Evolutionary conservation across 2,888 invertebrate genomes (phyloP), one percentile per base, ranked within the genome.

Genomic region (Metellina segmentata): DNA sequence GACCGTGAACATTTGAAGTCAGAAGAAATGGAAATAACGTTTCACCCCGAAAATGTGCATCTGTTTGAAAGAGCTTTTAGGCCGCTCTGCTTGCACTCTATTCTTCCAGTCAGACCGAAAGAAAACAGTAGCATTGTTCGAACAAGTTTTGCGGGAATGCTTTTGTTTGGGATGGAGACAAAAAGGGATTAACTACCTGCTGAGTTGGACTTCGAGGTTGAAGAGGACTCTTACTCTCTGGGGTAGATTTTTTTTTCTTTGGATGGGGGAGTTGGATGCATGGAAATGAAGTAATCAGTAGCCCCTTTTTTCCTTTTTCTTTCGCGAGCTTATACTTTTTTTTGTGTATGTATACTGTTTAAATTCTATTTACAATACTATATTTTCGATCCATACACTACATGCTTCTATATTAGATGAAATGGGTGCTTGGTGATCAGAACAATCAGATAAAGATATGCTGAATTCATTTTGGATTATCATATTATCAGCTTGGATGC

Each of bases 171-270:
- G n/a, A 77, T 51, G 51, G 4, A 52, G 52, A 9, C 49, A 49
- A 77, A n/a, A 77, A 49, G 34, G 77, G 77, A 77, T 77, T 77
- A 77, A 77, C 77, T 19, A 77, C 52, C 77, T 77, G 77, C 77
- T 77, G 77, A 52, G 51, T 51, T 51, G 77, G 77, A 77, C 51
- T 77, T 77, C 8, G 52, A 77, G 77, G 52, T 51, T 52, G 19
- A 19, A 34, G 19, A n/a, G n/a, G 9, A 19, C 19, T 77, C 52
- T 34, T 34, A 34, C 77, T 19, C 77, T 52, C 1, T 49, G 51
- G 77, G 8, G 51, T 77, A 5, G 51, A 51, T 77, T 77, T 7
- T 77, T n/a, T n/a, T 51, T 52, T 77, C 77, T 77, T 77, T 77
- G 19, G 51, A 48, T n/a, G 52, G 34, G 34, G 4, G 34, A 77